A percentile compares a stretch with the other conserved stretches of the same genome.
phyloP scores from a whole-genome alignment of 2,113 vertebrate species.

The Cygnus buccinator region DNA sequence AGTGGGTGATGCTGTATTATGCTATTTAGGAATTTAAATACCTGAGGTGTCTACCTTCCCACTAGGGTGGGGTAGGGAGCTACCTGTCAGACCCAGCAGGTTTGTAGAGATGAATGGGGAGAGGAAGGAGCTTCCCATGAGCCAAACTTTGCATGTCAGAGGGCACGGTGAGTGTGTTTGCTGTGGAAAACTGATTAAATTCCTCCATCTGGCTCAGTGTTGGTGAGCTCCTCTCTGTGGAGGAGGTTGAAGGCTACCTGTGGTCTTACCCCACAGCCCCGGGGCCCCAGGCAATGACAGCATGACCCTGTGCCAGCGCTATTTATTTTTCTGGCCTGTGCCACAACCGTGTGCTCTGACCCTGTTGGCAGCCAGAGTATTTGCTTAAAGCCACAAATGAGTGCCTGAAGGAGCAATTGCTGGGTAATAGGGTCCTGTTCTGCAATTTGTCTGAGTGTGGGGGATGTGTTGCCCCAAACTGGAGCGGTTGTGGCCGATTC shows the following conservation, averaged over 20 bases:
- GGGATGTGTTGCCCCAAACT: not conserved
- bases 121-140: not conserved
- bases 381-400: constrained; percentile 50
- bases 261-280: not conserved
- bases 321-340: not conserved
- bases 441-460: not conserved
- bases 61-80: not conserved
- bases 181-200: not conserved
- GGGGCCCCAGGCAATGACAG: not conserved
- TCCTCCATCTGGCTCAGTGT: not conserved
- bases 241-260: not conserved
- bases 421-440: not conserved
- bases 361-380: constrained; percentile 5
- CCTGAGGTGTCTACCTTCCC: not conserved
- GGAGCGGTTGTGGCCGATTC: not conserved
- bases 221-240: not conserved
- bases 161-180: not conserved
- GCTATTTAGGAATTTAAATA: not conserved
- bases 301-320: rapidly evolving
- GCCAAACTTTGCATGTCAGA: not conserved
- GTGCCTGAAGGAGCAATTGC: not conserved
- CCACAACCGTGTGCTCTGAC: not conserved
- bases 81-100: not conserved
- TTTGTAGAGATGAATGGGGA: not conserved
- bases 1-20: not conserved